phyloP scores from a whole-genome alignment of 92 coral and sea anemone species.

The Micromussa lordhowensis region DNA sequence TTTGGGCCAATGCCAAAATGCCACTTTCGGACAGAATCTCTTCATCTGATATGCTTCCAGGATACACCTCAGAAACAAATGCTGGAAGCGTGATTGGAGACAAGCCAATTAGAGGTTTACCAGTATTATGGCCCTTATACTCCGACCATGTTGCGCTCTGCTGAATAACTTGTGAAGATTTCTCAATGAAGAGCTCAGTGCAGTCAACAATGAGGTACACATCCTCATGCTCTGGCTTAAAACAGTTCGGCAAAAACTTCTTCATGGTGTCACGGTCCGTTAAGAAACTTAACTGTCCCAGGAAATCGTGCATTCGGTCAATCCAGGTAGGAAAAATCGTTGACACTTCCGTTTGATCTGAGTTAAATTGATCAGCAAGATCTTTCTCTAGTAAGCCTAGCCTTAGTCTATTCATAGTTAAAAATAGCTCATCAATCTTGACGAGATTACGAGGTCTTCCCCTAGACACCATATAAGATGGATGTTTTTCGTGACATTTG shows the following conservation, averaged over 20 bases:
- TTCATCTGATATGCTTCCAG: conserved; percentile 59
- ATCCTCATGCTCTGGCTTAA: conserved; percentile 36
- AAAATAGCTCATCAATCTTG: conserved; percentile 36
- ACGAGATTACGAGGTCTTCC: conserved; percentile 48
- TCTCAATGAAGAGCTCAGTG: conserved; percentile 41
- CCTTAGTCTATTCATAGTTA: background rate
- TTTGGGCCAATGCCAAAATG: conserved; percentile 37
- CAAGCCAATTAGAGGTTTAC: conserved; percentile 40
- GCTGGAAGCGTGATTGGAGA: conserved; percentile 47
- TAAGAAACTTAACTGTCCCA: conserved; percentile 2
- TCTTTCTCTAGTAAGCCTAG: background rate
- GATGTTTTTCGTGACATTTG: background rate
- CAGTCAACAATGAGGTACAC: conserved; percentile 41
- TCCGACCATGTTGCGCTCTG: conserved; percentile 61
- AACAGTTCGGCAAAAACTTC: conserved; percentile 31
- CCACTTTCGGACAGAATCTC: conserved; percentile 55
- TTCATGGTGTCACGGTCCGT: conserved; percentile 17
- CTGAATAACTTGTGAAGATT: conserved; percentile 40
- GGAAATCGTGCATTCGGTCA: background rate
- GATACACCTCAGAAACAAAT: conserved; percentile 41
- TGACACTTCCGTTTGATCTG: background rate
- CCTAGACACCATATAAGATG: conserved; percentile 34
- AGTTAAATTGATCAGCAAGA: background rate
- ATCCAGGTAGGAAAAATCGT: conserved; percentile 12
- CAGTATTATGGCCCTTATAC: conserved; percentile 49